phyloP scores from a whole-genome alignment of 2,888 invertebrate species.

The Philopedon plagiatum region DNA sequence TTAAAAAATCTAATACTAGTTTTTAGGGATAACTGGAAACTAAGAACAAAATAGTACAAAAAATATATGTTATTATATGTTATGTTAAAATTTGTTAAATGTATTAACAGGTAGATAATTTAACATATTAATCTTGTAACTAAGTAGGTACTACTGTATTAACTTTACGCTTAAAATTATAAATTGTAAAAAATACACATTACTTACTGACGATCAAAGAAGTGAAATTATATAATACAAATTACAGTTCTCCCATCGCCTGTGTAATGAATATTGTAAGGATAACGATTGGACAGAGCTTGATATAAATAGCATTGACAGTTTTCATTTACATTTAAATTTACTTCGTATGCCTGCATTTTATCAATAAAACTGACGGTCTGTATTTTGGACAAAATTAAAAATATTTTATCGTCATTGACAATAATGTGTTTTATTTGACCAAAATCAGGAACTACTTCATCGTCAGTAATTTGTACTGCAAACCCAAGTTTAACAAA shows the following conservation, averaged over 20 bases:
- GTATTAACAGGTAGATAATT: too few species aligned
- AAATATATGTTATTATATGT: too few species aligned
- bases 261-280: not conserved
- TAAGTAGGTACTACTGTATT: too few species aligned
- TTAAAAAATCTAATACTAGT: too few species aligned
- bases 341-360: constrained; percentile 1
- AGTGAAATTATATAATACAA: not conserved
- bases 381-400: not conserved
- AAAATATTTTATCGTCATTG: not conserved
- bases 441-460: constrained; percentile 6
- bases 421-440: constrained; percentile 18
- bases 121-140: too few species aligned
- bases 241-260: not conserved
- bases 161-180: too few species aligned
- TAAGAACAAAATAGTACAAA: too few species aligned
- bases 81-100: too few species aligned
- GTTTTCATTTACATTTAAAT: not conserved
- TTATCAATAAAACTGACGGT: not conserved
- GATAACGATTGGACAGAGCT: not conserved
- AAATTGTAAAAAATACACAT: too few species aligned
- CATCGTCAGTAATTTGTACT: constrained; percentile 8
- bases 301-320: not conserved
- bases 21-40: too few species aligned
- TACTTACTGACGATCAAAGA: too few species aligned
- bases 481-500: constrained; percentile 3